Evolutionary conservation across 2,797 vertebrate species (phyloP).

Genomic region (Loriculus beryllinus): DNA sequence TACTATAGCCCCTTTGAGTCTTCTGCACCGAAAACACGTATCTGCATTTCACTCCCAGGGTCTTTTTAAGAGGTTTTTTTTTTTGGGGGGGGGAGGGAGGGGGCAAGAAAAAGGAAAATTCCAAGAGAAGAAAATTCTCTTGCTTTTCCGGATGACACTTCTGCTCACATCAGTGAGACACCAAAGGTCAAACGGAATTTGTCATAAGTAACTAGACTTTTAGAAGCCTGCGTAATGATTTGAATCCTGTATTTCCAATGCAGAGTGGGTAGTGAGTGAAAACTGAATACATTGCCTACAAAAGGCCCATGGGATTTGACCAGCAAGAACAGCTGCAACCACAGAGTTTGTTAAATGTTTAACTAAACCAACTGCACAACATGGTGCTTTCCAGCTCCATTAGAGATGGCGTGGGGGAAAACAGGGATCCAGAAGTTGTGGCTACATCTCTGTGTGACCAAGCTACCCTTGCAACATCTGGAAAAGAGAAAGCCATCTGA

Average conservation of each 20-base stretch:
- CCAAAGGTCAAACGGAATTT: background rate
- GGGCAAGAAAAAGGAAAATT: background rate
- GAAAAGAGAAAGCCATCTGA: background rate
- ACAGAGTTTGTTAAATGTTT: background rate
- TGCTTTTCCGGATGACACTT: background rate
- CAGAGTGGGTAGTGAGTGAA: background rate
- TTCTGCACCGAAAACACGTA: background rate
- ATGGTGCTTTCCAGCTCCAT: background rate
- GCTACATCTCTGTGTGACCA: background rate
- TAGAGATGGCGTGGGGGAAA: background rate
- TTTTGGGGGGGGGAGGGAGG: too few species aligned
- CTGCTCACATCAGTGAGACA: background rate
- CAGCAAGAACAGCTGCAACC: background rate
- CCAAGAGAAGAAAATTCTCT: background rate
- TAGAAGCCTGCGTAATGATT: background rate
- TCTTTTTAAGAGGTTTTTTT: background rate
- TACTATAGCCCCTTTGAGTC: background rate
- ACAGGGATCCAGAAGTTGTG: background rate
- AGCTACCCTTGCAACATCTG: background rate
- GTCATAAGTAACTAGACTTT: background rate
- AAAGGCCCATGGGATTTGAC: background rate
- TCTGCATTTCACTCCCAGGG: background rate
- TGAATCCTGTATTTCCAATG: background rate
- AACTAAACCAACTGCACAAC: background rate
- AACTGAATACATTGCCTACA: background rate